Base-by-base conservation (phyloP, 2,797 vertebrate genomes). In the Aphelocoma californica region DNA sequence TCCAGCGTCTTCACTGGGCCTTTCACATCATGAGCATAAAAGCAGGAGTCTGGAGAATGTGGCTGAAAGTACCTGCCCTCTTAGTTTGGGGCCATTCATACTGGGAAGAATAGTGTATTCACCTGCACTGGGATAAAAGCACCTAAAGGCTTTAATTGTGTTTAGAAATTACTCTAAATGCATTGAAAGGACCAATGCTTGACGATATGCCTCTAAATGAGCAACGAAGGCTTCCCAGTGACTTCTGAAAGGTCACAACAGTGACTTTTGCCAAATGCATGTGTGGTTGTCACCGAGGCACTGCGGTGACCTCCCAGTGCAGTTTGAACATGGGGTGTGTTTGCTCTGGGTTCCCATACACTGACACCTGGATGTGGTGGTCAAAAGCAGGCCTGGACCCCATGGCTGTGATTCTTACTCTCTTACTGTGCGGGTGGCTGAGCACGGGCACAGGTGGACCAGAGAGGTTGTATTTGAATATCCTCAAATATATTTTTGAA, bases 261-360 rank as follows among this genome's bases (percentile, higher is more conserved):
- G 40, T 18, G 66, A 53, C 50, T 54, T 60, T 83, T 75, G 50
- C 54, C 45, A 74, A 10, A 61, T 7, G 12, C 11, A 2, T 0
- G 0, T 5, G 16, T 3, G 9, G 9, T 47, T 84, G 42, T 69
- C 38, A 42, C 50, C 0, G 0, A 38, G 18, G 32, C 4, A 2
- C 61, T 74, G 21, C 40, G 10, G 45, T 23, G 84, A 85, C n/a
- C 42, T 73, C n/a, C 44, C 25, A 14, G 31, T 36, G 67, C 19
- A 15, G 31, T 53, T 40, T 60, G 67, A 57, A 25, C 45, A 3
- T 8, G 9, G 38, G 6, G 2, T 53, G 74, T 12, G 16, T 62
- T 86, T 82, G 14, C 64, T 82, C 29, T 78, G 77, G 34, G 26
- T 40, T 47, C 26, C 23, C 4, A 5, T 26, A n/a, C 19, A 3